Evolutionary conservation across 1,140 invertebrate species (phyloP), one percentile per base, ranked within the genome.

Genomic region (Muscidifurax raptorellus): DNA sequence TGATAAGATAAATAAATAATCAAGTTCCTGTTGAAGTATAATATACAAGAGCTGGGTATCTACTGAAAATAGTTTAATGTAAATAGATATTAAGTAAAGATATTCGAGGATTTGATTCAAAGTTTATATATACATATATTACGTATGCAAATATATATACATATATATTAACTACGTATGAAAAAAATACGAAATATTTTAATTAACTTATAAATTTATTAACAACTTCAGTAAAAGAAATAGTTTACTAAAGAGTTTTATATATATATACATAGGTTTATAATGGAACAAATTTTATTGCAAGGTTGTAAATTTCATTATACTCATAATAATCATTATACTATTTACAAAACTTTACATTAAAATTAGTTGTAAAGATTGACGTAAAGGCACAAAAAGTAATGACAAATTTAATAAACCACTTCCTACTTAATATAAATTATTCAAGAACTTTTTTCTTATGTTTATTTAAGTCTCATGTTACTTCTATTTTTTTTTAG

Each of bases 141-240:
- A 78, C 4, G 40, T 78, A 25, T 30, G n/a, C 32, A 36, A 30
- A 64, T 22, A 78, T 6, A 47, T 28, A 66, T 66, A 28, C 32
- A 69, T 66, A 69, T 79, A 36, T 44, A 84, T 18, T 80, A 75
- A 84, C 71, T 84, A 81, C 6, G 52, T 66, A 77, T 75, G 71
- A 72, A 84, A 75, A 79, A 77, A 85, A 66, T 44, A 78, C 71
- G 44, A 85, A 77, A 85, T 82, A 79, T 79, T 84, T 87, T 83
- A 85, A 83, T 87, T 81, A 67, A 86, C 86, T 87, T 88, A 87
- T 88, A 87, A 87, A 87, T 86, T 86, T 86, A 82, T 85, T 85
- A 82, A 85, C 84, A 85, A 79, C 75, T 82, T 82, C 80, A 83
- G 69, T 80, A 83, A 86, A 81, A 81, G 47, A 85, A 85, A 85